Percentiles rank a stretch among this genome's conserved stretches.
Conservation (phyloP, 2,113 vertebrate genomes). For the Ursus arctos region DNA sequence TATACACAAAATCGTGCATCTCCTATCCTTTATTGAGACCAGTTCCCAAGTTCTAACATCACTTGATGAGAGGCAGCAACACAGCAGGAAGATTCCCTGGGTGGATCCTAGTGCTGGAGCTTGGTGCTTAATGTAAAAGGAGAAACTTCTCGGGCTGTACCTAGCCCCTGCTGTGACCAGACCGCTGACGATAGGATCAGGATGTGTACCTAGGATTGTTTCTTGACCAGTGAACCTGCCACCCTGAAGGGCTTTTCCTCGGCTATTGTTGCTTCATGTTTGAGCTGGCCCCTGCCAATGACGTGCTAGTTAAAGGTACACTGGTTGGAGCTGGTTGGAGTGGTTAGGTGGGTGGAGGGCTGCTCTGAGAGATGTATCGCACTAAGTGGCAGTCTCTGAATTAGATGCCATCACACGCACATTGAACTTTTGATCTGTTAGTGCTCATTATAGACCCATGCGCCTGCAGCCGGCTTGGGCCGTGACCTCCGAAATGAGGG, state of each 20-base stretch:
- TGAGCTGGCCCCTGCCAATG: not conserved
- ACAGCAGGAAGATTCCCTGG: not conserved
- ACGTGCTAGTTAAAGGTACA: not conserved
- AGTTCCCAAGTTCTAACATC: not conserved
- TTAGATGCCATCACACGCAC: rapidly evolving
- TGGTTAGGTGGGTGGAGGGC: not conserved
- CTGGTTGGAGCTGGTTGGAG: not conserved
- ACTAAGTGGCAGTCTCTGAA: not conserved
- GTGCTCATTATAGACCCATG: not conserved
- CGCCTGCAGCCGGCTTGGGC: not conserved
- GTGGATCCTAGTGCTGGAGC: not conserved
- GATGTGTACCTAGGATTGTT: not conserved
- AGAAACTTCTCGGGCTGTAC: not conserved
- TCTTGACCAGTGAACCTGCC: not conserved
- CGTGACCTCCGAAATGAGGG: not conserved
- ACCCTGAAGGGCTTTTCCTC: not conserved
- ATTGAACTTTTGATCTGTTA: not conserved
- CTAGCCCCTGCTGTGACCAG: not conserved
- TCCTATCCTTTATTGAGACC: not conserved
- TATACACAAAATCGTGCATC: rapidly evolving
- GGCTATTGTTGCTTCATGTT: not conserved
- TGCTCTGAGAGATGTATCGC: not conserved
- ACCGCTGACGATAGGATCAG: not conserved
- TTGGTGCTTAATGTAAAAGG: not conserved
- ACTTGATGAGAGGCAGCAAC: not conserved